phyloP scores from a whole-genome alignment of 2,888 invertebrate species.

The Allophyes oxyacanthae region DNA sequence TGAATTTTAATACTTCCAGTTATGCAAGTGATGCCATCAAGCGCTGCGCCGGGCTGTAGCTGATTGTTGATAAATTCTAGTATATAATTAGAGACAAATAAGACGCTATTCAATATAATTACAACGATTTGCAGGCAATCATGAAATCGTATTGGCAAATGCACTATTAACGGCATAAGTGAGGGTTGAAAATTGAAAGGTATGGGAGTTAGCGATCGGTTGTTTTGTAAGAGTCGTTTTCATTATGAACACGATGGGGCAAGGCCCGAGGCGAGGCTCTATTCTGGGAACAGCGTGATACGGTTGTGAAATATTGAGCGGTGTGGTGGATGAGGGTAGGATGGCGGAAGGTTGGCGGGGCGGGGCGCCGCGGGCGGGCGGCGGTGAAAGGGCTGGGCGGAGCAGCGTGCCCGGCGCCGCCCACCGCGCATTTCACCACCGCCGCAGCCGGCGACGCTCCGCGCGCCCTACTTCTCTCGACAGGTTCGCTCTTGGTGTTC shows the following conservation, averaged over 20 bases:
- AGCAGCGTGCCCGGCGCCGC: constrained; percentile 85
- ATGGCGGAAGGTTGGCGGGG: constrained; percentile 70
- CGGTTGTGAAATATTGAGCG: constrained; percentile 75
- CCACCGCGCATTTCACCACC: constrained; percentile 86
- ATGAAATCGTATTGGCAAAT: constrained; percentile 32
- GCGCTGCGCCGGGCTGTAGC: neutral
- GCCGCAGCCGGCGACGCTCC: constrained; percentile 68
- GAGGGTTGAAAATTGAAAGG: constrained; percentile 52
- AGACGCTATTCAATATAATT: constrained; percentile 43
- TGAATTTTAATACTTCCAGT: constrained; percentile 22
- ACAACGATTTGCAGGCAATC: constrained; percentile 37
- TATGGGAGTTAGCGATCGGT: constrained; percentile 51
- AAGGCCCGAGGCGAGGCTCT: constrained; percentile 77
- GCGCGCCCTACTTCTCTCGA: constrained; percentile 84
- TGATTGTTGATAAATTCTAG: constrained; percentile 30
- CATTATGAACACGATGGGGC: constrained; percentile 77
- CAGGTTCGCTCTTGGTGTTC: constrained; percentile 85
- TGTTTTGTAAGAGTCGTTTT: constrained; percentile 74
- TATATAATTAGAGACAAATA: constrained; percentile 40
- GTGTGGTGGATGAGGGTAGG: constrained; percentile 78
- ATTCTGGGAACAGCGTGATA: constrained; percentile 73
- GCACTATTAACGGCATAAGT: constrained; percentile 24
- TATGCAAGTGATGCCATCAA: constrained; percentile 26
- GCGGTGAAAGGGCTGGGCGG: constrained; percentile 87
- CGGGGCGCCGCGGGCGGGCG: constrained; percentile 82